Evolutionary conservation across 2,888 invertebrate genomes (phyloP).

Genomic region (Amphipoea lucens): DNA sequence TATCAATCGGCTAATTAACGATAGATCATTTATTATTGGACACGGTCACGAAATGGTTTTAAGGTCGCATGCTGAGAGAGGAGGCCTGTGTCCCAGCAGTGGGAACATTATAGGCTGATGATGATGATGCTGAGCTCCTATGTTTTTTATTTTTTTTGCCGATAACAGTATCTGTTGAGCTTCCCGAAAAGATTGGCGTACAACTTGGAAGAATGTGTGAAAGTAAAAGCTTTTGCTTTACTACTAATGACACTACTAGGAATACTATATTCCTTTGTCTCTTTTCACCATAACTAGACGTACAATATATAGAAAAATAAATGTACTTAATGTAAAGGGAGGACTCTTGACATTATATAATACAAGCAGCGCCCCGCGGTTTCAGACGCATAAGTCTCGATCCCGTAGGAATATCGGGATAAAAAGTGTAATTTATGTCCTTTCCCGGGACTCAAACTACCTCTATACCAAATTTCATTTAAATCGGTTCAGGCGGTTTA

Average conservation of each 20-base stretch:
- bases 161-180: not conserved
- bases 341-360: too few species aligned
- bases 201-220: not conserved
- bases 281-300: not conserved
- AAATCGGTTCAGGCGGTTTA: too few species aligned
- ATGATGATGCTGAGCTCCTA: not conserved
- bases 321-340: too few species aligned
- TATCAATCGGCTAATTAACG: constrained; percentile 21
- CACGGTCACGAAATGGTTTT: constrained; percentile 45
- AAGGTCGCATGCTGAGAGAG: constrained; percentile 35
- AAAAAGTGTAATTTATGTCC: too few species aligned
- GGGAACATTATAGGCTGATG: too few species aligned
- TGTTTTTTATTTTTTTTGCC: not conserved
- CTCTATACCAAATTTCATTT: too few species aligned
- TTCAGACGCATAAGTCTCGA: too few species aligned
- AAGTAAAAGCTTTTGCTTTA: not conserved
- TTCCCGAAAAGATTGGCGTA: not conserved
- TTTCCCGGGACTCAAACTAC: too few species aligned
- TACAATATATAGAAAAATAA: not conserved
- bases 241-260: not conserved
- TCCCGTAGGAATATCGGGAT: too few species aligned
- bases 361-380: too few species aligned
- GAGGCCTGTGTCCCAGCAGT: too few species aligned
- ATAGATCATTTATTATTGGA: constrained; percentile 36
- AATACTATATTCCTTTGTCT: too few species aligned